Conservation (phyloP, 2,888 invertebrate genomes). For the Junonia oenone region DNA sequence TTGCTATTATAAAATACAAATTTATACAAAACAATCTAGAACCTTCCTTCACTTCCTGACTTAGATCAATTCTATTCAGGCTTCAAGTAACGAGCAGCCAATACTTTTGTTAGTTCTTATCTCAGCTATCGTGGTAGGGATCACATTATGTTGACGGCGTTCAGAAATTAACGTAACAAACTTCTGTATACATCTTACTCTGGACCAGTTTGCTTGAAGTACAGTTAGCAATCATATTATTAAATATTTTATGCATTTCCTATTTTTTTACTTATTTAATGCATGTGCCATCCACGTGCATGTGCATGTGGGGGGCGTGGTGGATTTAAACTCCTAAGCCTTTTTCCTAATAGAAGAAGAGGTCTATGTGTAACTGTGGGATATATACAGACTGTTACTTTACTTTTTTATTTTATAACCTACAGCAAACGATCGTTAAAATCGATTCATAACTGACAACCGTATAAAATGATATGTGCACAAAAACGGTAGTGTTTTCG, state of each 20-base stretch:
- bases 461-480: no score
- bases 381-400: no score
- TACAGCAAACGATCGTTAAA: no score
- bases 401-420: no score
- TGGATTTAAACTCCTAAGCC: no score
- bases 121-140: slow-evolving; percentile 25
- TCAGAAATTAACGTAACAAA: slow-evolving; percentile 30
- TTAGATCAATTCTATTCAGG: slow-evolving; percentile 26
- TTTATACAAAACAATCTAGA: neutral
- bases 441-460: no score
- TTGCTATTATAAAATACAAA: neutral
- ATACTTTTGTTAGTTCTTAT: slow-evolving; percentile 25
- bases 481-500: no score
- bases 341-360: no score
- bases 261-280: neutral
- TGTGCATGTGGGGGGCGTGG: no score
- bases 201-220: slow-evolving; percentile 12
- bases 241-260: neutral
- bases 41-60: slow-evolving; percentile 11
- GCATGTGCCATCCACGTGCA: no score
- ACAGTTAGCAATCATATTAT: no score
- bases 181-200: slow-evolving; percentile 23
- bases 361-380: no score
- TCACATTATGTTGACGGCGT: slow-evolving; percentile 29
- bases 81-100: slow-evolving; percentile 26